These are phyloP conservation scores for Tamias sibiricus DNA, from an alignment of 2,113 vertebrate genomes.

Conservation along the genomic window DNA sequence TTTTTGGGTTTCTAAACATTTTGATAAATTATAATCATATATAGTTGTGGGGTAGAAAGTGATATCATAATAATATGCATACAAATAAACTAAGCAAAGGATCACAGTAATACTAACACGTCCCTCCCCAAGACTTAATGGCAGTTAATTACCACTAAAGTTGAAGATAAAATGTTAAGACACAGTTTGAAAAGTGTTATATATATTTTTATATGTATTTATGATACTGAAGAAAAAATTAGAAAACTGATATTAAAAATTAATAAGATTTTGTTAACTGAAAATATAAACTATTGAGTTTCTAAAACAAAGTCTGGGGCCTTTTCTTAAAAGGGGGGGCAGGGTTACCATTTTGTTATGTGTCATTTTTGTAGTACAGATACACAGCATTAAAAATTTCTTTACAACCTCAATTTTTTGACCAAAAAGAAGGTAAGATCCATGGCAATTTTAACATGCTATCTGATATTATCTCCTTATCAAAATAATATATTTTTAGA, in stretches of 20 bases:
- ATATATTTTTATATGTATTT: neutral
- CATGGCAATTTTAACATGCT: neutral
- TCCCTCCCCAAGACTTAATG: neutral
- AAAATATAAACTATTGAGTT: slow-evolving; percentile 18
- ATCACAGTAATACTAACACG: neutral
- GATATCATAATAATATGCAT: neutral
- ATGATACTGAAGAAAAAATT: neutral
- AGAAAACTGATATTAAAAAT: neutral
- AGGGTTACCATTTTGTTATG: neutral
- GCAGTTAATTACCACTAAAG: neutral
- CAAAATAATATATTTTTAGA: neutral
- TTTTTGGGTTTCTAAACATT: neutral
- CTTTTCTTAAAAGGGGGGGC: neutral
- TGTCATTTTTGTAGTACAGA: neutral
- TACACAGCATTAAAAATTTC: neutral
- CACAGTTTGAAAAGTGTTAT: neutral
- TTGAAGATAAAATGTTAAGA: neutral
- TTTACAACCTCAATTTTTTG: neutral
- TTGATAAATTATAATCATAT: neutral
- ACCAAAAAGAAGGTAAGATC: neutral
- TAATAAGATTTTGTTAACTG: neutral
- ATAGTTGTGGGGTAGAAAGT: neutral
- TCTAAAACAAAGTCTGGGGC: neutral
- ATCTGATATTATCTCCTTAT: neutral
- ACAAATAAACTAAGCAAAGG: neutral